A percentile compares a stretch with the other conserved stretches of the same genome.
These are phyloP conservation scores for Pycnomerus fuliginosus DNA, from an alignment of 2,888 invertebrate species.

Conservation along the genomic window DNA sequence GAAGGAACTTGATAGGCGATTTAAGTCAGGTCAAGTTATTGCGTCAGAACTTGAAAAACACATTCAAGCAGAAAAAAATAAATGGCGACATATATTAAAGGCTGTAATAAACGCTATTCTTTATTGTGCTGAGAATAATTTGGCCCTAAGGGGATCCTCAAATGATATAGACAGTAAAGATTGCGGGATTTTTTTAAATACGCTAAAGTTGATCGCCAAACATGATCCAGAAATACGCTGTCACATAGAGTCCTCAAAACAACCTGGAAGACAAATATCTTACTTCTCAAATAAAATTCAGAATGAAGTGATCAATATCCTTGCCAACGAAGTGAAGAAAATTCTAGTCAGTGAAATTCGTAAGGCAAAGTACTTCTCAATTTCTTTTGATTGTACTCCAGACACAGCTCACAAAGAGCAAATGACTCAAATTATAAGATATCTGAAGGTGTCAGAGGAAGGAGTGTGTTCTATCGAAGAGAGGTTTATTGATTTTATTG, in stretches of 20 bases:
- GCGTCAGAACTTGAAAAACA: neutral
- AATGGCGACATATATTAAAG: slow-evolving; percentile 1
- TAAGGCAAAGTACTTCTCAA: slow-evolving; percentile 32
- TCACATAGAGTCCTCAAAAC: neutral
- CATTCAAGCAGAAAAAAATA: neutral
- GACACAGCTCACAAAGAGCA: slow-evolving; percentile 33
- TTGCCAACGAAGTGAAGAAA: slow-evolving; percentile 21
- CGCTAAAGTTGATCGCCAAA: neutral
- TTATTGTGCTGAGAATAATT: slow-evolving; percentile 3
- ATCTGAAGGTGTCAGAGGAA: neutral
- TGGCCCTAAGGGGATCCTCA: neutral
- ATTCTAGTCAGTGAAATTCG: slow-evolving; percentile 18
- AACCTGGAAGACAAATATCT: neutral
- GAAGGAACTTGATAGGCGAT: neutral
- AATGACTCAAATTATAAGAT: slow-evolving; percentile 17
- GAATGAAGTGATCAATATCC: slow-evolving; percentile 21
- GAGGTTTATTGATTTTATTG: slow-evolving; percentile 4
- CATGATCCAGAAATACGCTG: neutral
- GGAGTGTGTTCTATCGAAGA: neutral
- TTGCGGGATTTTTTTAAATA: slow-evolving; percentile 1
- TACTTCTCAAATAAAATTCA: slow-evolving; percentile 12
- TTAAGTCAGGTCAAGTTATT: neutral
- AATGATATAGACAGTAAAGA: neutral
- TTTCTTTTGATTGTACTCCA: slow-evolving; percentile 35
- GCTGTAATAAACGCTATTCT: neutral